Base-by-base conservation (phyloP, 2,113 vertebrate species). In the Callopanchax toddi region DNA sequence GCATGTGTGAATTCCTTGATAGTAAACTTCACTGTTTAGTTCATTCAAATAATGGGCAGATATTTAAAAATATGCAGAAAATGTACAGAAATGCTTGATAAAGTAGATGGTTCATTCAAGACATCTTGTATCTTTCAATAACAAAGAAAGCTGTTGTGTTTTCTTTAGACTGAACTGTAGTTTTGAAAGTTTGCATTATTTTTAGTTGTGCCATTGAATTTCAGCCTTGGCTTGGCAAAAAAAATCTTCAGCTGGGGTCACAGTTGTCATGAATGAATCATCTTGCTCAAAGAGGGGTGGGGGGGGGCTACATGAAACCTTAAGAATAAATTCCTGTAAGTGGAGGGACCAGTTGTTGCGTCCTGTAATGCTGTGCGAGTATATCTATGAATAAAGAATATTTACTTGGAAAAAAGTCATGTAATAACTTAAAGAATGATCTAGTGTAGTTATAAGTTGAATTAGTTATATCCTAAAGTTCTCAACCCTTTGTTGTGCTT, bases 1-100 rank as follows among this genome's bases (percentile, higher is more conserved):
- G 92, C 89, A 93, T 92, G 90, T 92, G 81, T 86, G 80, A 88
- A 78, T 87, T 92, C 86, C 60, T n/a, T 49, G n/a, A 63, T 72
- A 26, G 26, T 34, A 21, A 73, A 66, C 22, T 52, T 82, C 40
- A 58, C 62, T 44, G 63, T 94, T 93, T 91, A 87, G 92, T 86
- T 88, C 42, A 52, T 51, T 18, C 42, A 34, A 15, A 25, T 39
- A 61, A 48, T 15, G 22, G 54, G 56, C 22, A 61, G 9, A 64
- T 21, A 48, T 59, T 36, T 29, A 69, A 49, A 51, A n/a, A 51
- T 20, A 32, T 26, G 48, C 56, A 22, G 15, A 57, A 65, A 55
- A 55, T 6, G 9, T 20, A 13, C 45, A 29, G 4, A 52, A 26
- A 39, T 42, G 17, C 25, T 13, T 16, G 13, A n/a, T 44, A 21